Base-by-base conservation (phyloP, 2,797 vertebrate genomes). In the Rhadinocentrus ornatus region DNA sequence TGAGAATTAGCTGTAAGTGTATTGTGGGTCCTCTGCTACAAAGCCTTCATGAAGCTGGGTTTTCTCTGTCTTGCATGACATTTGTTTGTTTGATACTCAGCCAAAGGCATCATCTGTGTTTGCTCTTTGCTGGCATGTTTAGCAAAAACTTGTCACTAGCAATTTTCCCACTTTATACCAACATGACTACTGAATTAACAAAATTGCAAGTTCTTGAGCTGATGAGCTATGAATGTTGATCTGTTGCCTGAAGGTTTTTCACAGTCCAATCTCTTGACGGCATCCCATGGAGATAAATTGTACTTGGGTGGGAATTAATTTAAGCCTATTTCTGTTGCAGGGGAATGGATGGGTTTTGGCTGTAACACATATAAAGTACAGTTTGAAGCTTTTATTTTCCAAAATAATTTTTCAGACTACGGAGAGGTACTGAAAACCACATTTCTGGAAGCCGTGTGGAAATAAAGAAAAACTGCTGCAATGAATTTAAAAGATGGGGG, bases 401-500 rank as follows among this genome's bases (percentile, higher is more conserved):
- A 79, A 66, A 84, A 77, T 77, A n/a, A 80, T 87, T 73, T 75
- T 68, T 78, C 58, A 66, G 74, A 83, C 75, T 58, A 41, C 79
- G 53, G 73, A 35, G 20, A 65, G 69, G 78, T 73, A 63, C 78
- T 72, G 82, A 73, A 80, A 77, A 88, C 64, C 74, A 78, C 64
- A 78, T 88, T 85, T 93, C 82, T 85, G 72, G 80, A 81, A 80
- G 65, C 34, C 59, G 59, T 35, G 39, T 73, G 80, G 80, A 90
- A 85, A 91, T 77, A 87, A 86, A 87, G 91, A 88, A 89, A 90
- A 89, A 82, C 84, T 77, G 76, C 86, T 84, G 87, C 91, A 89
- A 93, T 92, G 87, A 92, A 93, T 94, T 92, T 92, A 91, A 94
- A 91, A 55, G 62, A 84, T 61, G 80, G 18, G 53, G 29, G 82